Base-by-base conservation (phyloP, 2,797 vertebrate species). In the Petrocephalus schoutedeni region DNA sequence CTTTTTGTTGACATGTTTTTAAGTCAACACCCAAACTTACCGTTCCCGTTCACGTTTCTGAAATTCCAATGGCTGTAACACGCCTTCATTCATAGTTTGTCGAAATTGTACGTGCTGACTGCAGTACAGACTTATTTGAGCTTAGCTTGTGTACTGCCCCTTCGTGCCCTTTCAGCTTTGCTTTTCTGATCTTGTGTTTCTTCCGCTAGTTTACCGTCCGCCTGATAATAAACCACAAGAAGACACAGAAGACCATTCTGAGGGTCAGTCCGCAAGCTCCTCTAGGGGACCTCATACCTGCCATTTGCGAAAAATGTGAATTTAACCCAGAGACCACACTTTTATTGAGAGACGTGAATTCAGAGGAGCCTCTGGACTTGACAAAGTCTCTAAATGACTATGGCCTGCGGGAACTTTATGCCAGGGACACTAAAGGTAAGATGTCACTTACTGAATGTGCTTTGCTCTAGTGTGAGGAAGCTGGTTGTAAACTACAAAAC, bases 281-380 rank as follows among this genome's bases (percentile, higher is more conserved):
- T 0, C 95, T 99, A 89, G 93, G 94, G 91, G 96, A 98, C 1
- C 95, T 97, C 23, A 57, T 96, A 49, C 95, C 97, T 10, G 91
- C 96, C 71, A 97, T 99, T 89, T 97, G 97, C 91, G 97, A 96
- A 90, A 99, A 99, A 95, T 99, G 98, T 95, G 98, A 99, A 91
- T 98, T 99, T 92, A 96, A 98, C 90, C 91, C 93, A 2, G 93
- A 93, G 49, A 96, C 95, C 16, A 98, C 97, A 0, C 89, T 97
- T 86, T 91, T 99, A 45, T 88, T 97, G 91, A 97, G 94, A 93
- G 96, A 96, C 74, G 94, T 96, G 89, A 95, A 96, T 12, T 98
- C 97, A 84, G 95, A 95, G 91, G 95, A 96, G 87, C 94, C 96
- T 6, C 94, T 99, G 87, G 97, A 99, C 92, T 86, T 97, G 93